Conservation (phyloP, 2,888 invertebrate genomes). For the Drosophila eohydei region DNA sequence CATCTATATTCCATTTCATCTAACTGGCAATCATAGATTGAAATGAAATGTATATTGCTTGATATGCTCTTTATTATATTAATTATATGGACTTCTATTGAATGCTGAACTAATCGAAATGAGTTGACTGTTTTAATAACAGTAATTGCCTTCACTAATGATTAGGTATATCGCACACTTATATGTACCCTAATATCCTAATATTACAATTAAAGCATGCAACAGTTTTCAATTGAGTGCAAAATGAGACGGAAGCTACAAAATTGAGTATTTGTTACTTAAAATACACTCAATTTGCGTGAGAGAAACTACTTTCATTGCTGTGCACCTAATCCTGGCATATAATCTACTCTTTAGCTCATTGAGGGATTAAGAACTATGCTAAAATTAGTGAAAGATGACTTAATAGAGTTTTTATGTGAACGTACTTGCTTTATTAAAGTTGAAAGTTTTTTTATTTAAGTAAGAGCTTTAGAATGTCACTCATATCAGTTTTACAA, state of each 20-base stretch:
- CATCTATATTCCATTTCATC: not conserved
- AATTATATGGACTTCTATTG: not conserved
- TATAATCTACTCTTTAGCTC: not conserved
- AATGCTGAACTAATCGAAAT: slow-evolving; percentile 3
- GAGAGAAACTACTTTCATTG: not conserved
- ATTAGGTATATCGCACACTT: slow-evolving; percentile 1
- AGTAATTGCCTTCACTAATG: slow-evolving; percentile 32
- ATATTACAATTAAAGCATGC: not conserved
- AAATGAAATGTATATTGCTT: slow-evolving; percentile 2
- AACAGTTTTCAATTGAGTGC: slow-evolving; percentile 9
- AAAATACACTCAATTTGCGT: not conserved
- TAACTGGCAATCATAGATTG: not conserved
- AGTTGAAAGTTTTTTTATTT: not conserved
- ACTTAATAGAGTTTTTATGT: not conserved
- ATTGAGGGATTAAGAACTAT: not conserved
- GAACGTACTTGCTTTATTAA: not conserved
- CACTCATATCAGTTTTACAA: not conserved
- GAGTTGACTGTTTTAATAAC: slow-evolving; percentile 32
- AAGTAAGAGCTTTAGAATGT: not conserved
- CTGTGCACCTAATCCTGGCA: not conserved
- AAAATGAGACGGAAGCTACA: not conserved
- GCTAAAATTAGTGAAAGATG: not conserved
- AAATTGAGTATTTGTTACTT: not conserved
- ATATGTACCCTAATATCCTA: not conserved
- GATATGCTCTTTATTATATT: slow-evolving; percentile 7